Evolutionary conservation across 2,888 invertebrate species (phyloP).

Genomic region (Polydesmus complanatus): DNA sequence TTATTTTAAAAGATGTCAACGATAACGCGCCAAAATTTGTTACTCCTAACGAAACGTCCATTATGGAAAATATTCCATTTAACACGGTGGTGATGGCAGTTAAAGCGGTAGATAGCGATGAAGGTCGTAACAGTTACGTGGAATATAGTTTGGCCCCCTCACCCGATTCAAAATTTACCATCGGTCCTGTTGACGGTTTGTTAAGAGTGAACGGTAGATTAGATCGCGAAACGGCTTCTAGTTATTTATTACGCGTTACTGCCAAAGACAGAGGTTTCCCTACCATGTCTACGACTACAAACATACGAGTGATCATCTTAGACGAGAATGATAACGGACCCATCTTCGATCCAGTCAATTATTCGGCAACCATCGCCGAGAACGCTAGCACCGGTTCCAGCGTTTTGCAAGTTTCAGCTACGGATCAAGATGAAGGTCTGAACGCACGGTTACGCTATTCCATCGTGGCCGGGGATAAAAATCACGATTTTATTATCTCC

Average conservation of each 20-base stretch:
- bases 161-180: slow-evolving; percentile 51
- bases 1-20: slow-evolving; percentile 77
- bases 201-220: slow-evolving; percentile 69
- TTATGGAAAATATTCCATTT: slow-evolving; percentile 68
- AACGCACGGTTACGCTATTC: slow-evolving; percentile 87
- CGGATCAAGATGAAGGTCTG: slow-evolving; percentile 52
- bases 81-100: slow-evolving; percentile 80
- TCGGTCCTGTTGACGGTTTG: slow-evolving; percentile 76
- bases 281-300: slow-evolving; percentile 51
- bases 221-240: slow-evolving; percentile 64
- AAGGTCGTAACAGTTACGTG: slow-evolving; percentile 78
- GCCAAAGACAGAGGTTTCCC: slow-evolving; percentile 81
- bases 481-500: slow-evolving; percentile 78
- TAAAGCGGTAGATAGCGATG: slow-evolving; percentile 77
- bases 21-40: slow-evolving; percentile 79
- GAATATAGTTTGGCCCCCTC: slow-evolving; percentile 54
- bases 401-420: slow-evolving; percentile 48
- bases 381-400: slow-evolving; percentile 87
- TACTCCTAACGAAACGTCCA: slow-evolving; percentile 56
- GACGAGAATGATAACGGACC: slow-evolving; percentile 87
- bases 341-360: slow-evolving; percentile 66
- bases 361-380: slow-evolving; percentile 78
- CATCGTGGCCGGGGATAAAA: slow-evolving; percentile 74
- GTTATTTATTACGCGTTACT: slow-evolving; percentile 59
- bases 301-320: slow-evolving; percentile 55